Conservation (phyloP, 2,797 vertebrate species). For the Sternotherus odoratus region DNA sequence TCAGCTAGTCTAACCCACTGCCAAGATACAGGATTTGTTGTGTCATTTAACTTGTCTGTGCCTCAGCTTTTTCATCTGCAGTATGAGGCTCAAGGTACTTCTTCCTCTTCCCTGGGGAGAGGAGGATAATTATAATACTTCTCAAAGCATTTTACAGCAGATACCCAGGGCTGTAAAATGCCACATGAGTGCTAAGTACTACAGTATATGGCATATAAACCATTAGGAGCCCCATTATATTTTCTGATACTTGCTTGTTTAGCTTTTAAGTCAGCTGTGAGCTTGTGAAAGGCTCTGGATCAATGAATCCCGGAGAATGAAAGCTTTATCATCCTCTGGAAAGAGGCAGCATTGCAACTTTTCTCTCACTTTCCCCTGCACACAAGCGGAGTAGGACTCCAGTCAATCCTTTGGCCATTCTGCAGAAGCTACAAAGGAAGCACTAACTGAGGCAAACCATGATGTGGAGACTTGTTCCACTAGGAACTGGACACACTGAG, state of each 20-base stretch:
- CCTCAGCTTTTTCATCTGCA: not conserved
- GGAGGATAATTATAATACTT: not conserved
- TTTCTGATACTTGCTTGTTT: not conserved
- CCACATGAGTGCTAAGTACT: not conserved
- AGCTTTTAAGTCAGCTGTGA: not conserved
- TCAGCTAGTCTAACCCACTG: not conserved
- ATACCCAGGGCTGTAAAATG: not conserved
- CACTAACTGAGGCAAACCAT: not conserved
- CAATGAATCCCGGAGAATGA: not conserved
- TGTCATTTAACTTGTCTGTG: not conserved
- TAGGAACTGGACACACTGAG: accelerated
- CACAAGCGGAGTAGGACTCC: not conserved
- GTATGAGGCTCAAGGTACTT: not conserved
- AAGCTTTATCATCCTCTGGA: not conserved
- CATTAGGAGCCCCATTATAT: not conserved
- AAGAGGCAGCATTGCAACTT: not conserved
- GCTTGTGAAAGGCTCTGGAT: not conserved
- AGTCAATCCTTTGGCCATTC: not conserved
- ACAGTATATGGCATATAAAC: not conserved
- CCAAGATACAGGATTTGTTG: not conserved
- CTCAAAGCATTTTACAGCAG: no score
- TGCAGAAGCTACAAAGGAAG: not conserved
- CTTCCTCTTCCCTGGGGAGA: not conserved
- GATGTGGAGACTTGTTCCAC: accelerated
- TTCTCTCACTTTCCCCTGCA: not conserved